Base-by-base conservation (phyloP, 2,888 invertebrate species). In the Tholera decimalis region DNA sequence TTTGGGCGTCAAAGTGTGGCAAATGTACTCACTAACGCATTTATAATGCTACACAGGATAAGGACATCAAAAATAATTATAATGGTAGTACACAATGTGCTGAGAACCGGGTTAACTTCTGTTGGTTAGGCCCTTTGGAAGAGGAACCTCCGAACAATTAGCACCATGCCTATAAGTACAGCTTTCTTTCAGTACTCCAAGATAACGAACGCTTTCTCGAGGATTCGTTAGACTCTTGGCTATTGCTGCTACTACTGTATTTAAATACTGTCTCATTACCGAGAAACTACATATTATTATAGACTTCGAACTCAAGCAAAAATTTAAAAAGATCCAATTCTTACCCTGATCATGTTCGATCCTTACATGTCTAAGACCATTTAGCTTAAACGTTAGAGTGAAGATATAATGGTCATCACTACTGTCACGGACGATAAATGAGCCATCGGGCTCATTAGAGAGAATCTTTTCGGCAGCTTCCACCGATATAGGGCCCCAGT, bases 371-470 rank as follows among this genome's bases (percentile, higher is more conserved):
- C 98, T 96, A 82, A 99, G 97, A 85, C 98, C 98, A 92, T 98
- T 98, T 75, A 99, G 95, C 93, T 98, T 98, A 94, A 99, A 99
- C 30, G 98, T 98, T 82, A 99, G 95, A 51, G 98, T 98, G 93
- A 99, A 99, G 88, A 99, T 98, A 92, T 99, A 99, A 94, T 98
- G 98, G 92, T 98, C 98, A 91, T 99, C 99, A 85, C 98, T 98
- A 91, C 98, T 98, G 89, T 99, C 99, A 74, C 99, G 97, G 15
- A 99, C 98, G 79, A 99, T 98, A 88, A 99, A 99, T 18, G 98
- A 98, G 9, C 98, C 99, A 86, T 99, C 98, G 1, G 98, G 98
- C 92, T 99, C 99, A 86, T 98, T 98, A 4, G 98, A 98, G 53
- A 99, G 95, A 74, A 99, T 97, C 93, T 98, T 98, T 91, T 99